A percentile compares a stretch with the other conserved stretches of the same genome.
Conservation (phyloP, 1,140 invertebrate genomes). For the Hypsibius dujardini region DNA sequence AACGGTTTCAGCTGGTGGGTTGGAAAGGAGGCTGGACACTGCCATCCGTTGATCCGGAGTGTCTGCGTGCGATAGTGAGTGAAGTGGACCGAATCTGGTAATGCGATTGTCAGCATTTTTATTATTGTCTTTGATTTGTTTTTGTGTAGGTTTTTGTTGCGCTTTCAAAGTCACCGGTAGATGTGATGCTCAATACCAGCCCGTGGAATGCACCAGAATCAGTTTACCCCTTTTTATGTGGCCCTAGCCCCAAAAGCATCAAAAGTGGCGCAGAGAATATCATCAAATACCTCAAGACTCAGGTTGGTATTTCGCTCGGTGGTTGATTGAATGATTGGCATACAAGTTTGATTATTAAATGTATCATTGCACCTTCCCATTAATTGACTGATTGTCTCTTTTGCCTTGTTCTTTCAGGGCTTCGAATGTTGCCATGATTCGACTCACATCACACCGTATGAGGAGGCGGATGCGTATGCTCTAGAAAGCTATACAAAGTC, state of each 20-base stretch:
- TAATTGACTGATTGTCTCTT: no score
- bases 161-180: not conserved
- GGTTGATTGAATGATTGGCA: no score
- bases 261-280: not conserved
- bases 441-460: not conserved
- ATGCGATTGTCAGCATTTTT: no score
- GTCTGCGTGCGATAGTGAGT: not conserved
- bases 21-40: not conserved
- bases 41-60: not conserved
- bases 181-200: not conserved
- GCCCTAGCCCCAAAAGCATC: not conserved
- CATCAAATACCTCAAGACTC: not conserved
- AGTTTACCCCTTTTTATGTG: conserved; percentile 4
- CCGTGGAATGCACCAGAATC: not conserved
- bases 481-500: conserved; percentile 5
- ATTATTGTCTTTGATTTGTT: not conserved
- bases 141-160: not conserved
- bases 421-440: not conserved
- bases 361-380: no score
- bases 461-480: not conserved
- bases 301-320: not conserved
- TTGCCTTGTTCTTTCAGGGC: not conserved
- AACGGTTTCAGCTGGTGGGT: not conserved
- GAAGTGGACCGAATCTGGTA: conserved; percentile 1
- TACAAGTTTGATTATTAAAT: not conserved